Evolutionary conservation across 2,113 vertebrate genomes (phyloP).

Genomic region (Lonchura striata): DNA sequence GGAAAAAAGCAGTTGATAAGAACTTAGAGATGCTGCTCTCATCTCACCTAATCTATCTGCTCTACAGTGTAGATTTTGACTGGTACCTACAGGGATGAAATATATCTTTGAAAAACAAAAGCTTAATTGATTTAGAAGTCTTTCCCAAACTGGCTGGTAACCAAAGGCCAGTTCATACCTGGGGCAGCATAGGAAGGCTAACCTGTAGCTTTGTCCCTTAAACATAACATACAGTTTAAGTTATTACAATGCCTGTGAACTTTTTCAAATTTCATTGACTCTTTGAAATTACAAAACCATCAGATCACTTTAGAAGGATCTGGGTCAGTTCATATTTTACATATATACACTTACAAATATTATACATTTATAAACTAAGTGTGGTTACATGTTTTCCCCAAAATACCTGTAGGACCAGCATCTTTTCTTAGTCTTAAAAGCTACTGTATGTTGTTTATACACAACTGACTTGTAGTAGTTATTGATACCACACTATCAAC

Average conservation of each 20-base stretch:
- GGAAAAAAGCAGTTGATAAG: neutral
- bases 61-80: neutral
- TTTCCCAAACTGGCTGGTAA: neutral
- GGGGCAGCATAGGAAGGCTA: neutral
- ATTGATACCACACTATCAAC: neutral
- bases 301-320: neutral
- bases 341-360: neutral
- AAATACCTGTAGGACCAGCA: neutral
- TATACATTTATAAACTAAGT: neutral
- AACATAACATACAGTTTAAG: neutral
- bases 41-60: neutral
- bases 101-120: neutral
- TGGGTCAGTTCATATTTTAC: neutral
- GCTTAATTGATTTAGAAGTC: neutral
- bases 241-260: neutral
- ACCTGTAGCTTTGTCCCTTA: neutral
- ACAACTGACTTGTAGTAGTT: neutral
- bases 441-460: neutral
- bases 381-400: neutral
- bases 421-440: neutral
- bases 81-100: neutral
- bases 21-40: neutral
- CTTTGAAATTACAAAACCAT: neutral
- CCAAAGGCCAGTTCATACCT: neutral
- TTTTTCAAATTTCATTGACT: neutral